Base-by-base conservation (phyloP, 1,140 invertebrate genomes). In the Callitettix versicolor region DNA sequence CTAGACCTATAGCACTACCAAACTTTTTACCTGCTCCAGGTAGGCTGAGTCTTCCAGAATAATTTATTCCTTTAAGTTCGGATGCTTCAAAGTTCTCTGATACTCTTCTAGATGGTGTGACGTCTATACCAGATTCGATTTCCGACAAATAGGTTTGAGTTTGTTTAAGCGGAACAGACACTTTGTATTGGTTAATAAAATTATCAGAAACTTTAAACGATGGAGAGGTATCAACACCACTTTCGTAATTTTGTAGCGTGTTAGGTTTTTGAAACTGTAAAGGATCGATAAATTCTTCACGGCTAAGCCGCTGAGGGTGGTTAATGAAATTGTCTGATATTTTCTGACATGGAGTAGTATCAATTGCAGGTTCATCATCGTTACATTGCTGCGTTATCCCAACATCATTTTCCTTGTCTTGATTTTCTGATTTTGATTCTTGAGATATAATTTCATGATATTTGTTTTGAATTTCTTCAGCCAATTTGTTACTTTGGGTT, bases 221-320 rank as follows among this genome's bases (percentile, higher is more conserved):
- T 15, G 61, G 61, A 11, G 61, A 59, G 17, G 61, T 62, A 34
- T 62, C 61, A 14, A 61, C 57, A 33, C 61, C 58, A 30, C 61
- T 55, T 50, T 60, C 42, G 7, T 48, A 42, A 4, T 46, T 24
- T n/a, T 40, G 15, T n/a, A 42, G 33, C 7, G 38, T 3, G 21
- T 21, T 48, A 3, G 44, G 50, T 11, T 34, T n/a, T 21, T 30
- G 48, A 2, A 34, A 51, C 17, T 51, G 33, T 18, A 44, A 9
- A 24, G 6, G n/a, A 7, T 5, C 12, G n/a, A 24, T 4, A 42
- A 21, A 42, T n/a, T 44, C 24, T 15, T 40, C 20, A n/a, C 24
- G 20, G 9, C 38, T 12, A 24, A 21, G 12, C 20, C 53, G 52
- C 41, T 60, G 55, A 11, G 26, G 46, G 12, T 57, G 60, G 14